Conservation (phyloP, 2,113 vertebrate genomes). For the Chaetodon trifascialis region DNA sequence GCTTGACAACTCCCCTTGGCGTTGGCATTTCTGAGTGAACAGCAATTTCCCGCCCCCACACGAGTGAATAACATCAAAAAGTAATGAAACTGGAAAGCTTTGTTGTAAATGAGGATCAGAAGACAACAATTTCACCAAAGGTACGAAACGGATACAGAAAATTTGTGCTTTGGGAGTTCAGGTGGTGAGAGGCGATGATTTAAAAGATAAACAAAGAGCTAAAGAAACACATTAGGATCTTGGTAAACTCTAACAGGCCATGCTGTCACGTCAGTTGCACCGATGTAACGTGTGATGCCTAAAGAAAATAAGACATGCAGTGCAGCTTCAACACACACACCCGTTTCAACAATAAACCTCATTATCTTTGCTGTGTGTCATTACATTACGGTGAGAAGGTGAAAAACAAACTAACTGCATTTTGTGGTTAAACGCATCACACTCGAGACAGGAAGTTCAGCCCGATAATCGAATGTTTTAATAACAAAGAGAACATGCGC, state of each 20-base stretch:
- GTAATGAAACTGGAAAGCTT: slow-evolving; percentile 45
- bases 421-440: no score
- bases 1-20: slow-evolving; percentile 75
- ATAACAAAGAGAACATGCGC: neutral
- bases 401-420: no score
- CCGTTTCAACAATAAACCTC: neutral
- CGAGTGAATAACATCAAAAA: slow-evolving; percentile 70
- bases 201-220: neutral
- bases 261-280: neutral
- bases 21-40: slow-evolving; percentile 79
- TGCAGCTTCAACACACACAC: neutral
- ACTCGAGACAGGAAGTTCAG: neutral
- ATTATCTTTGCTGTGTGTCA: neutral
- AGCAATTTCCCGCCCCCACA: slow-evolving; percentile 74
- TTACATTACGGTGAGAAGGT: no score
- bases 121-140: slow-evolving; percentile 39
- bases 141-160: neutral
- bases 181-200: neutral
- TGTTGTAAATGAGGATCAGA: slow-evolving; percentile 60
- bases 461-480: neutral
- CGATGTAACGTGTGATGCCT: neutral
- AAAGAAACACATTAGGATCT: neutral
- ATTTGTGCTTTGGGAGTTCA: slow-evolving; percentile 6
- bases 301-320: neutral
- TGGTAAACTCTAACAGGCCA: no score